Percentiles rank a stretch among this genome's conserved stretches.
These are phyloP conservation scores for Alentia gelatinosa DNA, from an alignment of 2,888 invertebrate genomes.

Conservation along the genomic window DNA sequence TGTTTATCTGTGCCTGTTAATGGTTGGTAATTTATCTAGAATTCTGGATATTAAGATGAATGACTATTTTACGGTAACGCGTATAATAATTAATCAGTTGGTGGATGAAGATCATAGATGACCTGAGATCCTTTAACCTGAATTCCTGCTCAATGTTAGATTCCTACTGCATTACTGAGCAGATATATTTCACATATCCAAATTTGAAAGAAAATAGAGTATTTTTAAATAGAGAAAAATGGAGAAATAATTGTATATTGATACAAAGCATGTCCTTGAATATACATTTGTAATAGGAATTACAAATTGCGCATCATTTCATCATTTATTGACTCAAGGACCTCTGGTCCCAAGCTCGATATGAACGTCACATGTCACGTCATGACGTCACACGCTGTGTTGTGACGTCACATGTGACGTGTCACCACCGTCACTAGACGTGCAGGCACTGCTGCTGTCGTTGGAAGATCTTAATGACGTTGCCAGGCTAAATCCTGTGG, in stretches of 20 bases:
- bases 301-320: not conserved
- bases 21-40: no score
- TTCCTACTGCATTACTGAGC: no score
- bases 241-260: not conserved
- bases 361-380: not conserved
- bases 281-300: not conserved
- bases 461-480: not conserved
- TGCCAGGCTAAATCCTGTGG: not conserved
- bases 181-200: no score
- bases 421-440: not conserved
- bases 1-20: no score
- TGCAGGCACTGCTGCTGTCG: constrained; percentile 11
- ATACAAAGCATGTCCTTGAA: not conserved
- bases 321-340: not conserved
- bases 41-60: no score
- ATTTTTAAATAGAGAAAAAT: not conserved
- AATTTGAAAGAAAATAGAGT: no score
- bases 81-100: no score
- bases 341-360: not conserved
- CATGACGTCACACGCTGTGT: not conserved
- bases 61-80: no score
- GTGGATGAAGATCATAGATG: no score
- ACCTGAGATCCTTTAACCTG: no score
- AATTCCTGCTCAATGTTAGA: no score
- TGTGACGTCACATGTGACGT: not conserved